Evolutionary conservation across 2,113 vertebrate species (phyloP), one percentile per base, ranked within the genome.

Genomic region (Oryzias curvinotus): DNA sequence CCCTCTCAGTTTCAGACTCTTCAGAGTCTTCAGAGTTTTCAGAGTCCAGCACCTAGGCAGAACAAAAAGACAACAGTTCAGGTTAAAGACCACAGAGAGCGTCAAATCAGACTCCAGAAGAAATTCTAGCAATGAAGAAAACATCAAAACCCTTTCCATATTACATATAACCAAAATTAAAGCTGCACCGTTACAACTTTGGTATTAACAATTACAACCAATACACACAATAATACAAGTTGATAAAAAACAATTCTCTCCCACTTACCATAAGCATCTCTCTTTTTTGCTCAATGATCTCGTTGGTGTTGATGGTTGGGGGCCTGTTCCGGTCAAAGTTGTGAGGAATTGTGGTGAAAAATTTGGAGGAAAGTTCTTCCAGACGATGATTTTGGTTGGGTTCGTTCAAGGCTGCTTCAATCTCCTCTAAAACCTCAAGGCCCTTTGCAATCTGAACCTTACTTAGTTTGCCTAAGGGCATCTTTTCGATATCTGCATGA

Each of bases 401-500:
- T 56, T 79, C 55, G 65, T 46, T 81, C 53, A 96, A 71, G 0
- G 87, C 94, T 0, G 16, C 85, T 58, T 95, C 94, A 5, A 98
- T 87, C 13, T 93, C 90, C 68, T 96, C 95, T 85, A 97, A 69
- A 4, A 88, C 95, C 58, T 95, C 92, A 5, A 98, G 96, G 56
- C 96, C 96, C 78, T 83, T 93, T 0, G 91, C 88, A 0, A 97
- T 96, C 89, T 99, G 96, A 48, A 85, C 69, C 82, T 95, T 96
- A 84, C 94, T 99, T 77, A 98, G 78, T 49, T 95, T 98, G 1
- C 96, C 95, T 73, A 98, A 81, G 0, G 95, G 95, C 96, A 97
- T 96, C 90, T 98, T 98, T 91, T 97, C 98, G 75, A 96, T 88
- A 0, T 96, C 96, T 97, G 63, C 7, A 14, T 13, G 57, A 57